Base-by-base conservation (phyloP, 2,888 invertebrate species). In the Amphiduros pacificus region DNA sequence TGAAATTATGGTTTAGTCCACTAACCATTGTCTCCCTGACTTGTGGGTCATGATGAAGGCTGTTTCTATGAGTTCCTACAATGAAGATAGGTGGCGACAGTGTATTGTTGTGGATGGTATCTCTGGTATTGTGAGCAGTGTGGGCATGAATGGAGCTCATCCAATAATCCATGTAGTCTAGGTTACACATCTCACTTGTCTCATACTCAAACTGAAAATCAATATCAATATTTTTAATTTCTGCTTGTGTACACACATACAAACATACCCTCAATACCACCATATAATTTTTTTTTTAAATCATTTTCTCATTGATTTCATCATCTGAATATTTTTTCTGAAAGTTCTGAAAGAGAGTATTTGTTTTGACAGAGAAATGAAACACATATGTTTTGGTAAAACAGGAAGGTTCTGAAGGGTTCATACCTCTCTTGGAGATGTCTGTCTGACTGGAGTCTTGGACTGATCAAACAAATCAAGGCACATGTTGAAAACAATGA, bases 11-110 rank as follows among this genome's bases (percentile, higher is more conserved):
- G 36, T 36, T 14, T 36, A 36, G 17, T 14, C 17, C 17, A 36
- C 17, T 31, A 17, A 58, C 58, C 50, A 58, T 20, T 17, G n/a
- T 24, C 36, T 50, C 32, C 14, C 31, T 22, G 17, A 14, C 29
- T 11, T 51, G 50, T 29, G 51, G 50, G 31, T 48, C 50, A 20
- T 52, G 59, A 63, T 74, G 68, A 17, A 82, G 71, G 51, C 76
- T 73, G 61, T 78, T 73, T 32, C 78, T 71, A 66, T 83, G 82
- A 1, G 82, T 81, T 2, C 82, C 83, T 14, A 83, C 82, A 31
- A 83, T 73, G 52, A 83, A 73, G 32, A 83, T 76, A n/a, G 82
- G 80, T 2, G 83, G 83, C 22, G 79, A 78, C 57, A 78, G 69
- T 6, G 70, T 70, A 3, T 63, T 73, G 64, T 72, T 73, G 56